Base-by-base conservation (phyloP, 2,797 vertebrate genomes). In the Scolopax bukidnonensis region DNA sequence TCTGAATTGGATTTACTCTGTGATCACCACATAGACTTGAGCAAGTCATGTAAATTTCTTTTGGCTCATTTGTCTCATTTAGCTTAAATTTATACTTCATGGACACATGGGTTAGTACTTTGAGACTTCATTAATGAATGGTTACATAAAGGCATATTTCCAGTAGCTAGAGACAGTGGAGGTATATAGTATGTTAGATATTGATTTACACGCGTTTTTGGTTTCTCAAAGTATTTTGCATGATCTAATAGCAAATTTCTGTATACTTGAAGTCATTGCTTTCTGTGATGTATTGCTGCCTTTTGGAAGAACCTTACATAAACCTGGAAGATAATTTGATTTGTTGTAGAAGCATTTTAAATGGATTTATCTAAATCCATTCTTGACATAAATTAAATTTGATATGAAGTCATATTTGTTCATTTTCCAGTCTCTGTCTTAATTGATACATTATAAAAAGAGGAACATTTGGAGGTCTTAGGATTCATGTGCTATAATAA, bases 71-170 rank as follows among this genome's bases (percentile, higher is more conserved):
- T 90, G 27, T 82, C 63, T 36, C 19, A 32, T 67, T 87, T 87
- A 88, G 59, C 54, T 93, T 87, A 59, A 89, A 76, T 92, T 90
- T 85, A 79, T 64, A 65, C 53, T 94, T 77, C 8, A 3, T 63
- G 53, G 47, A 43, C 64, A 50, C 54, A n/a, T 25, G 50, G 51
- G 41, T 87, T 89, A 71, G 48, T 93, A 61, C 65, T 84, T 84
- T 38, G 65, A 93, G 57, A 50, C 51, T 76, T 94, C 47, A 59
- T 86, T 95, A 89, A 50, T 71, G 57, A 74, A 43, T 54, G n/a
- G 60, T 91, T 91, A 56, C n/a, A 12, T 81, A 82, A 86, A 89
- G 24, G 19, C 54, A 93, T 86, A 63, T 91, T 89, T 90, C 50
- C 27, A 61, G 47, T 74, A 54, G 19, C 68, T 88, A 50, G 59